Evolutionary conservation across 2,888 invertebrate species (phyloP).

Genomic region (Eristalis intricaria): DNA sequence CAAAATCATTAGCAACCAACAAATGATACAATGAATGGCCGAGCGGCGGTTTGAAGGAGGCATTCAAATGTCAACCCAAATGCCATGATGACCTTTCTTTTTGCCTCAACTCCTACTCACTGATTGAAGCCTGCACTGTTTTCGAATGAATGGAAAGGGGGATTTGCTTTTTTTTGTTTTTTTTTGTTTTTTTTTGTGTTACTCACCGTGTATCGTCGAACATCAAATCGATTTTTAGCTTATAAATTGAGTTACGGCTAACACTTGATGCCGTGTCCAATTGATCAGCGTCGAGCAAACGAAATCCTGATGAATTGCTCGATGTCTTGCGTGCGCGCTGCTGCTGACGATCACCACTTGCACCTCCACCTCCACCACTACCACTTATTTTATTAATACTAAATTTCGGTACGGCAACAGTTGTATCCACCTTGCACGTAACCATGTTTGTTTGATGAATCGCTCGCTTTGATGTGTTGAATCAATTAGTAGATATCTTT

Average conservation of each 20-base stretch:
- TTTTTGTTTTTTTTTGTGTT: not conserved
- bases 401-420: conserved; percentile 78
- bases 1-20: not conserved
- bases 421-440: conserved; percentile 80
- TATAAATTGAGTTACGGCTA: conserved; percentile 86
- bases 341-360: conserved; percentile 45
- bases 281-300: conserved; percentile 80
- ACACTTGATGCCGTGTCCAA: conserved; percentile 80
- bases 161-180: too few species aligned
- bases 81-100: conserved; percentile 33
- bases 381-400: conserved; percentile 62
- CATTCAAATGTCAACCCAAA: conserved; percentile 41
- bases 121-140: too few species aligned
- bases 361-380: conserved; percentile 22
- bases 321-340: conserved; percentile 75
- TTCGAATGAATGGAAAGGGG: too few species aligned
- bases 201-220: conserved; percentile 87
- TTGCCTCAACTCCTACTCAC: not conserved
- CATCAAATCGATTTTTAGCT: conserved; percentile 92
- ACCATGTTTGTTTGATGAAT: conserved; percentile 77
- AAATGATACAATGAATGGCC: not conserved
- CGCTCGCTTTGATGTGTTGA: conserved; percentile 11
- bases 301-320: conserved; percentile 80
- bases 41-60: not conserved
- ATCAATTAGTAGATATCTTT: conserved; percentile 33